Base-by-base conservation (phyloP, 1,140 invertebrate genomes). In the Lucilia cuprina region DNA sequence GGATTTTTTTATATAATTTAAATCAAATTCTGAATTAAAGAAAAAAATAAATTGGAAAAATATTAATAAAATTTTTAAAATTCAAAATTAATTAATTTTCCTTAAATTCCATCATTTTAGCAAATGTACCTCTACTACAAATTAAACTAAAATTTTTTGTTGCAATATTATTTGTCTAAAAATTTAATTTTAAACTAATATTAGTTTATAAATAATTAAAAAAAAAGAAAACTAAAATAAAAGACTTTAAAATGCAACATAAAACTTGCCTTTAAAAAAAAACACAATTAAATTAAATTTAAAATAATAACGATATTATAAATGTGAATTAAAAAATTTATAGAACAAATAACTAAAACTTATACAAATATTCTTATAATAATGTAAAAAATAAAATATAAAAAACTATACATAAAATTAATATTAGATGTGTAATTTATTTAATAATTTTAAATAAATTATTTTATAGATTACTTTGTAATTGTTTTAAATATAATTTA, bases 161-260 rank as follows among this genome's bases (percentile, higher is more conserved):
- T 55, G 50, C 50, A 55, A 55, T 55, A 55, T 55, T 55, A 41
- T 41, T 55, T 55, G 50, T 55, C 17, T n/a, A 55, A 55, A 55
- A 55, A 13, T 55, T 7, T 8, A 55, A 55, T 41, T 41, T 41
- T 55, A 12, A 55, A 55, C 9, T 55, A 55, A 55, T n/a, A 49
- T 5, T 55, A 12, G 50, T 55, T 55, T 55, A 55, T 5, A 55
- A 14, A 49, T 49, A n/a, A 49, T 14, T 12, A 49, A 49, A 49
- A 49, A 49, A 55, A 55, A 55, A 55, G 2, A 55, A 55, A 55
- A 41, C 41, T 41, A 41, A 55, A 55, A 55, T 55, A 70, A 70
- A 70, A 70, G 65, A 70, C 65, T 70, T 25, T 70, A n/a, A 70
- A 70, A 70, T 70, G 65, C 65, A 70, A 70, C 65, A 70, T 70